These are phyloP conservation scores for Leucophora obtusa DNA, from an alignment of 2,888 invertebrate species.

Conservation along the genomic window DNA sequence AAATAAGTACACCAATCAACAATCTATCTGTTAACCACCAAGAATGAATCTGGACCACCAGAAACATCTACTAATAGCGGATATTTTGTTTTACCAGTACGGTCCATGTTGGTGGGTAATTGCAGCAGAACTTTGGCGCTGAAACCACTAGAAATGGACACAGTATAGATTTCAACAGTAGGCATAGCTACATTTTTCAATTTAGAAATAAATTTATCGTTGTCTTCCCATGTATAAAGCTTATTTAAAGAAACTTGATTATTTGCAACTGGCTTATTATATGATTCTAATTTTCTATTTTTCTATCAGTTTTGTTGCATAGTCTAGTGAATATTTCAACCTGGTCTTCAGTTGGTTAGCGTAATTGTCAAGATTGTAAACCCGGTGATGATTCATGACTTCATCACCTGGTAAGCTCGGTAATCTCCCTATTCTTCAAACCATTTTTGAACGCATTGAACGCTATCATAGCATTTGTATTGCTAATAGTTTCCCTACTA, in stretches of 20 bases:
- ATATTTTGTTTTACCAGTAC: constrained; percentile 84
- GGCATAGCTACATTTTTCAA: constrained; percentile 81
- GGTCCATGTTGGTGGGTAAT: constrained; percentile 85
- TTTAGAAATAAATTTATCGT: constrained; percentile 80
- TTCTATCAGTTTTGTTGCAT: no score
- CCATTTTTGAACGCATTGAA: no score
- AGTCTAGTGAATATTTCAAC: no score
- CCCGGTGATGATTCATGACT: no score
- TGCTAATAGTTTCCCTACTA: no score
- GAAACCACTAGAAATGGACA: constrained; percentile 83
- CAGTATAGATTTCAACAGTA: constrained; percentile 81
- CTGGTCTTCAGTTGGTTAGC: no score
- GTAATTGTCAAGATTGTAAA: no score
- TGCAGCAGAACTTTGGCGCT: constrained; percentile 87
- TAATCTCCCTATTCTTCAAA: no score
- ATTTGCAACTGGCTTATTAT: no score
- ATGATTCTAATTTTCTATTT: no score
- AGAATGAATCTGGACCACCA: constrained; percentile 93
- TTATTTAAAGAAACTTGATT: constrained; percentile 71
- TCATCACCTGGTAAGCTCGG: no score
- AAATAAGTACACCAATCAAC: constrained; percentile 94
- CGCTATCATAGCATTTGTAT: no score
- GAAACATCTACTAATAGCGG: constrained; percentile 93
- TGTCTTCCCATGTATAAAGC: constrained; percentile 83
- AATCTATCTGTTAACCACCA: constrained; percentile 84